Percentiles rank a stretch among this genome's conserved stretches.
phyloP scores from a whole-genome alignment of 2,888 invertebrate species.

The Clistopyga incitator region DNA sequence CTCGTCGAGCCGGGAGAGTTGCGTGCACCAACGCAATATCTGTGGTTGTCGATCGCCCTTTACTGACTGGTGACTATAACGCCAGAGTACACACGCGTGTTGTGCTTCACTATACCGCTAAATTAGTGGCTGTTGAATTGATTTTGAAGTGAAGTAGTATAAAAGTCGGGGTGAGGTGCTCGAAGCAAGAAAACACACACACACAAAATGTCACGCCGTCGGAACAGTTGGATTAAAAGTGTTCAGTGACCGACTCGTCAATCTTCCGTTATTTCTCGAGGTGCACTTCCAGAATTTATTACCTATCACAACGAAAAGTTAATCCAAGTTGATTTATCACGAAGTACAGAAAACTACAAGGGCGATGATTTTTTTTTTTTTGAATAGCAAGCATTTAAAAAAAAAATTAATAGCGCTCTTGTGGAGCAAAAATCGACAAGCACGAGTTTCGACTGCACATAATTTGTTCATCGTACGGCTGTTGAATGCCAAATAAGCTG shows the following conservation, averaged over 20 bases:
- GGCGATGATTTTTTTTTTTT: neutral
- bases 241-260: constrained; percentile 53
- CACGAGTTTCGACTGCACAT: neutral
- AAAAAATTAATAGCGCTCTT: neutral
- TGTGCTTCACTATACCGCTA: constrained; percentile 30
- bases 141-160: constrained; percentile 41
- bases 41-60: constrained; percentile 49
- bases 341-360: constrained; percentile 25
- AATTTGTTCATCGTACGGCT: constrained; percentile 4
- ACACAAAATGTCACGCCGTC: constrained; percentile 46
- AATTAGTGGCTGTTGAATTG: constrained; percentile 52
- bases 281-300: constrained; percentile 21
- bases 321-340: constrained; percentile 8
- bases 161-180: constrained; percentile 40
- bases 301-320: neutral
- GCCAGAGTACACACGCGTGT: constrained; percentile 25
- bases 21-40: constrained; percentile 63
- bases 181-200: constrained; percentile 43
- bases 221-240: constrained; percentile 53
- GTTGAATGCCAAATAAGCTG: constrained; percentile 33
- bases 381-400: too few species aligned
- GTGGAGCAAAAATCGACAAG: neutral
- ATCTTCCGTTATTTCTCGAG: constrained; percentile 29
- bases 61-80: constrained; percentile 36
- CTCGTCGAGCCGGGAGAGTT: constrained; percentile 49